Conservation (phyloP, 2,113 vertebrate species). For the Pogona vitticeps region DNA sequence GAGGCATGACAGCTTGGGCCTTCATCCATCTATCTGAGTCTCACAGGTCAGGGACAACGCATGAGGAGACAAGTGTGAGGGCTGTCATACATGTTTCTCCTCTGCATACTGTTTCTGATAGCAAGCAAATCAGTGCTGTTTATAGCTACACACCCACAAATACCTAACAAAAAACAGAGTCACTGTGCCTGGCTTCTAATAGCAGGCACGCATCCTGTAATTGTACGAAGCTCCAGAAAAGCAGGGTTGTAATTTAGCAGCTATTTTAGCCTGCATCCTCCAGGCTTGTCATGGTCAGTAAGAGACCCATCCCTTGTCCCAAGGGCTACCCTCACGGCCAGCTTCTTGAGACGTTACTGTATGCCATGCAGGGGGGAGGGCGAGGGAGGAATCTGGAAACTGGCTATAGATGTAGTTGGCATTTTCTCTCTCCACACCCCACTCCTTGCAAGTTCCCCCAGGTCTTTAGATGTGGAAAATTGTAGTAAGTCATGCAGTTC, state of each 20-base stretch:
- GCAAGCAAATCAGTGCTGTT: neutral
- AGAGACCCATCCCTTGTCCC: neutral
- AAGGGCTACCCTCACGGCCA: neutral
- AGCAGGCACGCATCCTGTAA: slow-evolving; percentile 14
- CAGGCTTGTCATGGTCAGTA: neutral
- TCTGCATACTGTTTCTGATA: neutral
- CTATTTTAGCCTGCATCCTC: slow-evolving; percentile 24
- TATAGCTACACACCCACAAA: neutral
- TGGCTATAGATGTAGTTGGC: neutral
- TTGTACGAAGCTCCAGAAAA: neutral
- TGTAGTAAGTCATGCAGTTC: neutral
- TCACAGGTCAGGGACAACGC: no score
- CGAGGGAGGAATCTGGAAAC: neutral
- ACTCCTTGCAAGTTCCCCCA: neutral
- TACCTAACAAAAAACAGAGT: neutral
- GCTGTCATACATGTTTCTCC: neutral
- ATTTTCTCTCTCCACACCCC: neutral
- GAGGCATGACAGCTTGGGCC: neutral
- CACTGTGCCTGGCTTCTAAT: neutral
- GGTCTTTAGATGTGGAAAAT: slow-evolving; percentile 9
- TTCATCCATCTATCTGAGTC: neutral
- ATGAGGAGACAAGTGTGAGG: neutral
- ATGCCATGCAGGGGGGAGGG: neutral
- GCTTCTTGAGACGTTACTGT: neutral
- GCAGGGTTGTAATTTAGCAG: slow-evolving; percentile 25